Base-by-base conservation (phyloP, 2,888 invertebrate species). In the Meliscaeva auricollis region DNA sequence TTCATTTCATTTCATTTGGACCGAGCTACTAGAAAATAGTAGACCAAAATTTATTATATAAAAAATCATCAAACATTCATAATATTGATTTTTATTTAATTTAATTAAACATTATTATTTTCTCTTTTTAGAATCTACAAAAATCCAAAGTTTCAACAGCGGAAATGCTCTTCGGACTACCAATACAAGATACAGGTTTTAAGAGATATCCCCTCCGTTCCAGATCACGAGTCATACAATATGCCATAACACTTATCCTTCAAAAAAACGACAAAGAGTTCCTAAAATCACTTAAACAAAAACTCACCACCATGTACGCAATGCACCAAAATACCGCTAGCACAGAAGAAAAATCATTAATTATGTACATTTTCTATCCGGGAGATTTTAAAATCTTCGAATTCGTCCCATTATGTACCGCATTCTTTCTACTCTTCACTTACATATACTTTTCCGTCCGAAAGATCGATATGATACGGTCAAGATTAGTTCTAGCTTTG, bases 361-460 rank as follows among this genome's bases (percentile, higher is more conserved):
- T 94, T 70, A 93, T 93, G 2, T 92, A 94, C 87, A 95, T 98
- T 70, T 96, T 97, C 91, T 98, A 98, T 92, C 97, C 98, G 9
- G 97, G 97, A 69, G 96, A 97, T 91, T 96, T 97, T 88, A 97
- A 96, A 90, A 95, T 96, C 89, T 94, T 95, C 89, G 97, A 97
- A 90, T 95, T 97, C 76, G 94, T 98, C 32, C 98, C 98, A 0
- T 93, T 99, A 8, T 94, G 95, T 22, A 94, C 97, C 81, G 96
- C 98, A 1, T 98, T 98, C 90, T 92, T 97, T 2, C 94, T 97
- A 15, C 93, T 99, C 35, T 98, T 98, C 90, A 93, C 98, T 26
- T 99, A 98, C 90, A 96, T 99, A 35, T 98, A 98, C 90, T 99
- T 98, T 91, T 98, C 98, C 26, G 97, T 99, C 41, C 94, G 98